Percentiles rank a stretch among this genome's conserved stretches.
phyloP scores from a whole-genome alignment of 2,113 vertebrate species.

The Callopanchax toddi region DNA sequence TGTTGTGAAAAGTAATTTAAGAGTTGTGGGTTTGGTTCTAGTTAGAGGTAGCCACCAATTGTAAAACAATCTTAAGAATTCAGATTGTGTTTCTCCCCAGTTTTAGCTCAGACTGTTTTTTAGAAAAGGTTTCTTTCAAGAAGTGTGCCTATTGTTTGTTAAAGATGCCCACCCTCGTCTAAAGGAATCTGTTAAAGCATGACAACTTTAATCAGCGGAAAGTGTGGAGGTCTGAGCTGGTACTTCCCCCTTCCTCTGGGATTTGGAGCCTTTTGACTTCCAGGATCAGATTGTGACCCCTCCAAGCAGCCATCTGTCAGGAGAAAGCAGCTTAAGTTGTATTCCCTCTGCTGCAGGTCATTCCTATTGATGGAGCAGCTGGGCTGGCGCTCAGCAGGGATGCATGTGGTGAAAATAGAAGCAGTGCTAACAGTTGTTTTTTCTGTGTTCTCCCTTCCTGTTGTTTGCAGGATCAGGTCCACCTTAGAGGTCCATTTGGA shows the following conservation, averaged over 20 bases:
- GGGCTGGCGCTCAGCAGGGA: constrained; percentile 56
- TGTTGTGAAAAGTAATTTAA: constrained; percentile 7
- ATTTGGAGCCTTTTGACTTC: constrained; percentile 58
- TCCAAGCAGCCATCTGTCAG: constrained; percentile 75
- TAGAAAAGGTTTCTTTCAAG: background rate
- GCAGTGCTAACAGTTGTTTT: constrained; percentile 65
- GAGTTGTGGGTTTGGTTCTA: constrained; percentile 29
- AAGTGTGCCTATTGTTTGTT: constrained; percentile 51
- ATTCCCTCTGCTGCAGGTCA: constrained; percentile 45
- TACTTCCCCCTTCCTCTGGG: constrained; percentile 29
- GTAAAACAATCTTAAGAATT: constrained; percentile 2
- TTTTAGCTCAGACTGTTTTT: background rate
- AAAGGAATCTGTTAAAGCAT: constrained; percentile 55
- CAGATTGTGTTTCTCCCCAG: background rate
- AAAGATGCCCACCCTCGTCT: constrained; percentile 34
- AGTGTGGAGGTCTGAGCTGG: constrained; percentile 51
- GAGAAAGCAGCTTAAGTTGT: constrained; percentile 47
- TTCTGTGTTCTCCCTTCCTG: constrained; percentile 10
- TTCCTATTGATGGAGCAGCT: constrained; percentile 62
- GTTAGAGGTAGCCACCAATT: constrained; percentile 33
- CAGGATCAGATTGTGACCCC: constrained; percentile 67
- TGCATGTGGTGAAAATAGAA: constrained; percentile 45
- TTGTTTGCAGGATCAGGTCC: constrained; percentile 66
- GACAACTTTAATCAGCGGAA: constrained; percentile 58
- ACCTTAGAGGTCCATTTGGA: constrained; percentile 72